Evolutionary conservation across 1,140 invertebrate genomes (phyloP).

Genomic region (Leptopilina boulardi): DNA sequence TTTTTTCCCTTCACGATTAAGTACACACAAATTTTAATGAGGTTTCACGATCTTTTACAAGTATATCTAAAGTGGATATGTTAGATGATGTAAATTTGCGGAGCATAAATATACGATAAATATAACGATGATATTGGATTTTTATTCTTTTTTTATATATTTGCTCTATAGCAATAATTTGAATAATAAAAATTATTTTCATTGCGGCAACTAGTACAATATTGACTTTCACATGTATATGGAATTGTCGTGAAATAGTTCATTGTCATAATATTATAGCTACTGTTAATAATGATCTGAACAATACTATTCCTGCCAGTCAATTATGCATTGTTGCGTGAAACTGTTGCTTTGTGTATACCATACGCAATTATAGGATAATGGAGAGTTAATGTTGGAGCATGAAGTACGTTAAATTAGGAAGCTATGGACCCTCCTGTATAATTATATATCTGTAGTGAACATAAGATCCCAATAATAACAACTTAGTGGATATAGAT

Average conservation of each 20-base stretch:
- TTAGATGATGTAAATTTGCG: background rate
- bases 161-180: background rate
- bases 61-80: background rate
- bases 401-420: slow-evolving; percentile 28
- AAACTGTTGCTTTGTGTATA: slow-evolving; percentile 50
- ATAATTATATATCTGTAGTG: background rate
- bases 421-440: background rate
- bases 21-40: background rate
- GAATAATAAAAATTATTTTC: background rate
- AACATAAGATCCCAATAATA: background rate
- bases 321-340: slow-evolving; percentile 54
- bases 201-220: too few relatives aligned
- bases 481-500: too few relatives aligned
- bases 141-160: too few relatives aligned
- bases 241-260: slow-evolving; percentile 42
- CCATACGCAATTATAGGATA: slow-evolving; percentile 51
- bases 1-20: background rate
- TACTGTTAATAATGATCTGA: slow-evolving; percentile 50
- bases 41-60: background rate
- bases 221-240: background rate
- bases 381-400: slow-evolving; percentile 49
- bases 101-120: background rate
- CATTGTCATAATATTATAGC: slow-evolving; percentile 54
- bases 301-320: slow-evolving; percentile 51
- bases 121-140: background rate